Evolutionary conservation across 2,797 vertebrate species (phyloP).

Genomic region (Pseudomugil gertrudae): DNA sequence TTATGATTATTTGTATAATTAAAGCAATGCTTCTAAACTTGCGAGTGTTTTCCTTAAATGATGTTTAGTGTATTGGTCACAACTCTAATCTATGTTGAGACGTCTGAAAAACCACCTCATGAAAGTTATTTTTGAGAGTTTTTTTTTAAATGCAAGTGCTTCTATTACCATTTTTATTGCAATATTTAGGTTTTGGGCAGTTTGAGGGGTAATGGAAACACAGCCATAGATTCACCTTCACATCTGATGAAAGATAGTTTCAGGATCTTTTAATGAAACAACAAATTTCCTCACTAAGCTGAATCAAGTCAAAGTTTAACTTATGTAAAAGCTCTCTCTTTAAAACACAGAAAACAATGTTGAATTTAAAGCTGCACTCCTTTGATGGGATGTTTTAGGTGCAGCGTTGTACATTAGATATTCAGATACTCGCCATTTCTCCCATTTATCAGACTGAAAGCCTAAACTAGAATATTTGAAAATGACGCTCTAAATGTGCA

Average conservation of each 20-base stretch:
- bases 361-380: neutral
- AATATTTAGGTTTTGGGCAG: too few species aligned
- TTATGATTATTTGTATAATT: too few species aligned
- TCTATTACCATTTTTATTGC: too few species aligned
- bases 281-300: neutral
- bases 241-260: neutral
- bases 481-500: conserved; percentile 17
- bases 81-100: too few species aligned
- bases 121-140: too few species aligned
- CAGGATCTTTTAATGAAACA: neutral
- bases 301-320: neutral
- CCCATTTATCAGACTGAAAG: conserved; percentile 23
- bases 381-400: neutral
- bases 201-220: too few species aligned
- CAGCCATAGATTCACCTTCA: too few species aligned
- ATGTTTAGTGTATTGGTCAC: too few species aligned
- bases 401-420: neutral
- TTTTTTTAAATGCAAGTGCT: too few species aligned
- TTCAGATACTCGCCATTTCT: neutral
- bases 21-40: too few species aligned
- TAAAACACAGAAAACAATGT: neutral
- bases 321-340: neutral
- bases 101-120: too few species aligned
- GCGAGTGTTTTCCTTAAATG: too few species aligned
- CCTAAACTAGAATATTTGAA: conserved; percentile 13